Base-by-base conservation (phyloP, 2,888 invertebrate genomes). In the Morpho helenor region DNA sequence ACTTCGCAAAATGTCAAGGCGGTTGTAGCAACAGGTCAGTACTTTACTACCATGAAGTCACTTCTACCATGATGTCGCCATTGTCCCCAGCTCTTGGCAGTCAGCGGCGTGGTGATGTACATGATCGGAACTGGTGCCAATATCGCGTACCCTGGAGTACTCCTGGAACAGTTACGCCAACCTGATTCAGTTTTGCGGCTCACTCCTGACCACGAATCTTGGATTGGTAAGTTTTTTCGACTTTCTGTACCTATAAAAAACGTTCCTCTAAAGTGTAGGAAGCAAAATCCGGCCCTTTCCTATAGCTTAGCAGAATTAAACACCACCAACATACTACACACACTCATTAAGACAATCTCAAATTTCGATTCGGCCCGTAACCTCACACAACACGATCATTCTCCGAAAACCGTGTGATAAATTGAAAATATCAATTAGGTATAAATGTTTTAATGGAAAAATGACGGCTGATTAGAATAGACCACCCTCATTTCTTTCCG, bases 61-160 rank as follows among this genome's bases (percentile, higher is more conserved):
- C 16, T 9, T 39, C 31, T 8, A n/a, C 1, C 9, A 39, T 39
- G 31, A 6, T 16, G 3, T 42, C 1, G 16, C 6, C 22, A 2
- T 9, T 6, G 22, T 1, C 41, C 7, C 3, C 23, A 90, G 89
- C 60, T 86, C 52, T 66, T 87, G n/a, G 84, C 87, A 0, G 84
- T 89, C 0, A 84, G 82, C 62, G 89, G 89, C 0, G 74, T 89
- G 53, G 86, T 89, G 65, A 71, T 88, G 77, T 88, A 89, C 75
- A 90, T 88, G 88, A 86, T 84, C 48, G 89, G 89, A 0, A 87
- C 88, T 0, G 89, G 89, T 0, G 87, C 88, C 56, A 90, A 89
- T 72, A 87, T 90, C 67, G 89, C 86, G 4, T 90, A 75, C 74
- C 89, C 89, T 9, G 89, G 81, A 0, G 89, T 89, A 2, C 73